Evolutionary conservation across 2,797 vertebrate species (phyloP).

Genomic region (Syndactyla subalaris): DNA sequence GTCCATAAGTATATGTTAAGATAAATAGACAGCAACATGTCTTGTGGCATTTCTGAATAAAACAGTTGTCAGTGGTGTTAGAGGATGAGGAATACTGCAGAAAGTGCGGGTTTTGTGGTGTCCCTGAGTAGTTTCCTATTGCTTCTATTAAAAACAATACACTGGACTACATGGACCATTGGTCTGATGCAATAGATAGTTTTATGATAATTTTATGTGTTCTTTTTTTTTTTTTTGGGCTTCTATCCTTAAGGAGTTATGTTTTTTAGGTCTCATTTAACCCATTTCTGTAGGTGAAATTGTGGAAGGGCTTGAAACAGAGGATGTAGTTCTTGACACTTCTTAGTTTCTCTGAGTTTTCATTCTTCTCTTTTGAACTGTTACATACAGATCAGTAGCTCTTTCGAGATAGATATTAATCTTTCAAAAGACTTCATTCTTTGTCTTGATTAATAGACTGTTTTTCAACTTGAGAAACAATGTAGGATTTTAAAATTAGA

Average conservation of each 20-base stretch:
- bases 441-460: not conserved
- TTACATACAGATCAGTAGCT: not conserved
- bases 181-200: not conserved
- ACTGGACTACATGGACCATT: no score
- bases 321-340: not conserved
- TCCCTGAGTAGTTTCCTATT: no score
- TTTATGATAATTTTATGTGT: not conserved
- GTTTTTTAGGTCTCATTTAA: not conserved
- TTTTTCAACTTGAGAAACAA: not conserved
- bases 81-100: not conserved
- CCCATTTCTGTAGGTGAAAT: not conserved
- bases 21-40: not conserved
- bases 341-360: not conserved
- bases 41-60: not conserved
- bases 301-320: not conserved
- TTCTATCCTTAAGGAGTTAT: not conserved
- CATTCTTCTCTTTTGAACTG: not conserved
- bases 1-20: not conserved
- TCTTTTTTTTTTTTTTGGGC: not conserved
- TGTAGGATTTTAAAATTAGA: not conserved
- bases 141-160: no score
- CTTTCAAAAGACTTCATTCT: not conserved
- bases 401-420: not conserved
- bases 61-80: not conserved
- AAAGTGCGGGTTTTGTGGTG: not conserved